phyloP scores from a whole-genome alignment of 2,888 invertebrate species.

The Ennomos quercinarius region DNA sequence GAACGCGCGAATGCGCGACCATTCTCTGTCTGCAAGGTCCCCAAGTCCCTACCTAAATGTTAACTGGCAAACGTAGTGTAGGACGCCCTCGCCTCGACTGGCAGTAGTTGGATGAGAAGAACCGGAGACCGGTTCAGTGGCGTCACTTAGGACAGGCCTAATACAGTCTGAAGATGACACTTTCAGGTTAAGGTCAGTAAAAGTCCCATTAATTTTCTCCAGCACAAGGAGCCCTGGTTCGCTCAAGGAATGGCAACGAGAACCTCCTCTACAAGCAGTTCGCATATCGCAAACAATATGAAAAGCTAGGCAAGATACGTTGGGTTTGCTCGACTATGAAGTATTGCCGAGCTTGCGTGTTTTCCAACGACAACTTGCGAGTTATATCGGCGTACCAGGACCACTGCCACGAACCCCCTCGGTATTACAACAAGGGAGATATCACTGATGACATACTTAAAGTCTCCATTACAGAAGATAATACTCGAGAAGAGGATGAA shows the following conservation, averaged over 20 bases:
- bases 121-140: too few relatives aligned
- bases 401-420: constrained; percentile 56
- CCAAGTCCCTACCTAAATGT: too few relatives aligned
- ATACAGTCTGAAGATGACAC: too few relatives aligned
- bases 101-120: too few relatives aligned
- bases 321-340: constrained; percentile 61
- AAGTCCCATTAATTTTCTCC: constrained; percentile 7
- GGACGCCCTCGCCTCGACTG: too few relatives aligned
- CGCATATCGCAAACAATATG: constrained; percentile 56
- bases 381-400: constrained; percentile 50
- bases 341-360: constrained; percentile 54
- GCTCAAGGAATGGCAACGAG: constrained; percentile 58
- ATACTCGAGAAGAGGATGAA: background rate
- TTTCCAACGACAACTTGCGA: constrained; percentile 46
- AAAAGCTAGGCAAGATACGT: constrained; percentile 42
- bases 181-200: too few relatives aligned
- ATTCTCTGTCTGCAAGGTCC: too few relatives aligned
- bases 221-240: constrained; percentile 50
- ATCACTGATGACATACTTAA: constrained; percentile 3
- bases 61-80: too few relatives aligned
- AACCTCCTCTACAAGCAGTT: constrained; percentile 56
- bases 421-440: constrained; percentile 45
- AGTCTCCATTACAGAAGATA: constrained; percentile 1
- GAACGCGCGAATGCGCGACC: too few relatives aligned
- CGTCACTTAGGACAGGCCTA: too few relatives aligned